These are phyloP conservation scores for Oscheius sp. DNA, from an alignment of 1,140 invertebrate genomes.

Conservation along the genomic window DNA sequence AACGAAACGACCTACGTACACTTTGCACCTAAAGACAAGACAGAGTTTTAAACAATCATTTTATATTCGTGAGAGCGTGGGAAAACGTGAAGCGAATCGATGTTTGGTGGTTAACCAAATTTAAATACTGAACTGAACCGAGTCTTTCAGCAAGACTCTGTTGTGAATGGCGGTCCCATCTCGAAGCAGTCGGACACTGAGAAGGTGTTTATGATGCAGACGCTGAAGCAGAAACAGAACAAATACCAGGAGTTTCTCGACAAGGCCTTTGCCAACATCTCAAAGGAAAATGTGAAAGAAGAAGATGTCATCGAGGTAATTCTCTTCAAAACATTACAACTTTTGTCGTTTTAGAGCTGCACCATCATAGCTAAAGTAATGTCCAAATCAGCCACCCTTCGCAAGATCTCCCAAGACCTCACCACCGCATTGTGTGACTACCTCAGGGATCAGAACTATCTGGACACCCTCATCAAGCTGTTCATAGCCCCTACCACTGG, in stretches of 20 bases:
- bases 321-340: background rate
- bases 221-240: conserved; percentile 59
- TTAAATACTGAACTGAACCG: too few relatives aligned
- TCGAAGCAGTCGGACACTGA: conserved; percentile 58
- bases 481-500: conserved; percentile 47
- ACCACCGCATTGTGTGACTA: conserved; percentile 58
- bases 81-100: too few relatives aligned
- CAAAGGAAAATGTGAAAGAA: conserved; percentile 30
- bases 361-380: conserved; percentile 57
- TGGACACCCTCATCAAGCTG: conserved; percentile 51
- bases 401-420: conserved; percentile 59
- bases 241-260: conserved; percentile 59
- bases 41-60: too few relatives aligned
- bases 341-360: conserved; percentile 42
- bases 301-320: conserved; percentile 50
- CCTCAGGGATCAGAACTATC: conserved; percentile 54
- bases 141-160: conserved; percentile 53
- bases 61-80: too few relatives aligned
- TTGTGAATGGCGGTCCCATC: conserved; percentile 49
- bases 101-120: too few relatives aligned
- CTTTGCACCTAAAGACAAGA: too few relatives aligned
- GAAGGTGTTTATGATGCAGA: conserved; percentile 60
- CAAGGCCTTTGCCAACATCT: conserved; percentile 56
- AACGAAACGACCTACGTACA: too few relatives aligned
- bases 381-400: conserved; percentile 60